Evolutionary conservation across 1,140 invertebrate genomes (phyloP), one percentile per base, ranked within the genome.

Genomic region (Bombus confusus): DNA sequence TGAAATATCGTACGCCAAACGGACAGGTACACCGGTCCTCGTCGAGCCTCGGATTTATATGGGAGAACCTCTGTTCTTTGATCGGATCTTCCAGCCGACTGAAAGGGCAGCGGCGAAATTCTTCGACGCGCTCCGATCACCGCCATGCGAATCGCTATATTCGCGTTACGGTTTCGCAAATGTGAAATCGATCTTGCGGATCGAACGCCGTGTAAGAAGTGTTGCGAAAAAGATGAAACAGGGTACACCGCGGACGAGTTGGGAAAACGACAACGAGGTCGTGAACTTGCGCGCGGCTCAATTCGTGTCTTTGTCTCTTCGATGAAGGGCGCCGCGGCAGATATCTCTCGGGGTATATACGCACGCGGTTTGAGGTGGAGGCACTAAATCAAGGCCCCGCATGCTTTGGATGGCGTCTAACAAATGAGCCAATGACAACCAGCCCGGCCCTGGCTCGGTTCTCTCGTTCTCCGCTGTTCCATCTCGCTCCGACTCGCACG

Each of bases 351-450:
- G 88, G 91, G 92, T 91, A 90, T 90, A 91, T 91, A 91, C 92
- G 91, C 89, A 86, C 89, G 89, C 87, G 92, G 93, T 93, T 94
- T 92, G 90, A 94, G 93, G 92, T 93, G 92, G 93, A 94, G 92
- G 94, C 89, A 95, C 93, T 95, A 95, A 95, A 95, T 95, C 95
- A 95, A 94, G 94, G 93, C 92, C 93, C 93, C 94, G 94, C 94
- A 95, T 95, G 94, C 94, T 95, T 95, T 94, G 93, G 94, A 94
- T 95, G 95, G 95, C 95, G 92, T 94, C 93, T 95, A 95, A 95
- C 95, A 95, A 95, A 95, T 95, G 94, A 95, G 94, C 93, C 95
- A 95, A 95, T 95, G 95, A 95, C 95, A 95, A 94, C 93, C 93
- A 93, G 91, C 94, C 91, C 93, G 90, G 91, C 91, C 88, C 91